These are phyloP conservation scores for Pteropus rufus DNA, from an alignment of 2,797 vertebrate species.

Conservation along the genomic window DNA sequence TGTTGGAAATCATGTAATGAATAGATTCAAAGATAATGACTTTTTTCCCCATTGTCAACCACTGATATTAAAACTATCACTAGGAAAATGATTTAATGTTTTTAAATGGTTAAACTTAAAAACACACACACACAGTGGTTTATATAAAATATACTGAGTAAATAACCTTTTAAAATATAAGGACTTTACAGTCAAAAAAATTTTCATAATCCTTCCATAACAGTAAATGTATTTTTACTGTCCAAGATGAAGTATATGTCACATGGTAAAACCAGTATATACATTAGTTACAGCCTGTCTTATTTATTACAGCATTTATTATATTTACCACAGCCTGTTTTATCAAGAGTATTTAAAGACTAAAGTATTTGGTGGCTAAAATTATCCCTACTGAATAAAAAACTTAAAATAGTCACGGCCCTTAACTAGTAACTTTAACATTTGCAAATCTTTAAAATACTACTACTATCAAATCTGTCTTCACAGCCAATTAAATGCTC, in stretches of 20 bases:
- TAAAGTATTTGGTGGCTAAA: not conserved
- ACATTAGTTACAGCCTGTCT: not conserved
- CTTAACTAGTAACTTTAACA: not conserved
- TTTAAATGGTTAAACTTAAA: not conserved
- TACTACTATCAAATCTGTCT: not conserved
- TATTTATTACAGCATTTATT: not conserved
- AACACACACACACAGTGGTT: not conserved
- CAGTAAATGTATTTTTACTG: not conserved
- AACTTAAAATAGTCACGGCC: not conserved
- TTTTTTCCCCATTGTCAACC: not conserved
- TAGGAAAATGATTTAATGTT: not conserved
- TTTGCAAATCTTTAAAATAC: not conserved
- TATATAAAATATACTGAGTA: slow-evolving; percentile 18
- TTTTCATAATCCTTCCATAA: not conserved
- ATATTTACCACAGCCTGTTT: not conserved
- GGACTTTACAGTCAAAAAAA: not conserved
- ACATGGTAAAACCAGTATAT: not conserved
- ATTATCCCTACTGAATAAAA: not conserved
- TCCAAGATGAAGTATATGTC: not conserved
- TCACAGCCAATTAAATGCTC: not conserved
- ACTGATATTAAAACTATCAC: not conserved
- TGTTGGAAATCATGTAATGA: not conserved
- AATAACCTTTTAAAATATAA: slow-evolving; percentile 25
- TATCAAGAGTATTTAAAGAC: not conserved
- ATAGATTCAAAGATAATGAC: not conserved